Base-by-base conservation (phyloP, 2,797 vertebrate genomes). In the Argyrosomus regius region DNA sequence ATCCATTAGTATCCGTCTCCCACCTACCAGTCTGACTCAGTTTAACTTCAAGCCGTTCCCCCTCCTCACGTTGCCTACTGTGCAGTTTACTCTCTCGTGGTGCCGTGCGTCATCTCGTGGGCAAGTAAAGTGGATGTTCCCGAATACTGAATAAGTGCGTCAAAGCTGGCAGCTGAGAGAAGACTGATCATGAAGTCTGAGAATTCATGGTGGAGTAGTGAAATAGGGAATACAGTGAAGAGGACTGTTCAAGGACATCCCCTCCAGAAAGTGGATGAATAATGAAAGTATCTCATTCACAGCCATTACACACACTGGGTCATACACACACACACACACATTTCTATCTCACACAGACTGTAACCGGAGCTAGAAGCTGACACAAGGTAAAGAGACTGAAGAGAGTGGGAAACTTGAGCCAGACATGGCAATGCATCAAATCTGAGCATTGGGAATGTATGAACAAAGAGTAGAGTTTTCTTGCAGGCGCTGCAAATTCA, bases 61-160 rank as follows among this genome's bases (percentile, higher is more conserved):
- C 14, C 35, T 54, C 24, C 57, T 77, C 45, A 0, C 49, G 75
- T 49, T 20, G 66, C 80, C 67, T 76, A 58, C 57, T 6, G 77
- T 22, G 5, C 83, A 12, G 61, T 50, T 75, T 82, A 57, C 65
- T 72, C 66, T 65, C 50, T 48, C 1, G 0, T 24, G 66, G 43
- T 56, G 26, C 63, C 28, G 77, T 86, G 83, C 76, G 80, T 93
- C 88, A 91, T 84, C 62, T 61, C 16, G 60, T 79, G 53, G 78
- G 77, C 73, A 88, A 83, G 78, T 87, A 77, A 87, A 50, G 60
- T 59, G 75, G 59, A 68, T 70, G 68, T 52, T 80, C 61, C 77
- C 68, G 54, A 79, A 56, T 49, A 77, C 66, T 53, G 61, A 82
- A 13, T 52, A 20, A 84, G 49, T 60, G 75, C 57, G 57, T 88